These are phyloP conservation scores for Pseudorasbora parva DNA, from an alignment of 2,113 vertebrate genomes.

Conservation along the genomic window DNA sequence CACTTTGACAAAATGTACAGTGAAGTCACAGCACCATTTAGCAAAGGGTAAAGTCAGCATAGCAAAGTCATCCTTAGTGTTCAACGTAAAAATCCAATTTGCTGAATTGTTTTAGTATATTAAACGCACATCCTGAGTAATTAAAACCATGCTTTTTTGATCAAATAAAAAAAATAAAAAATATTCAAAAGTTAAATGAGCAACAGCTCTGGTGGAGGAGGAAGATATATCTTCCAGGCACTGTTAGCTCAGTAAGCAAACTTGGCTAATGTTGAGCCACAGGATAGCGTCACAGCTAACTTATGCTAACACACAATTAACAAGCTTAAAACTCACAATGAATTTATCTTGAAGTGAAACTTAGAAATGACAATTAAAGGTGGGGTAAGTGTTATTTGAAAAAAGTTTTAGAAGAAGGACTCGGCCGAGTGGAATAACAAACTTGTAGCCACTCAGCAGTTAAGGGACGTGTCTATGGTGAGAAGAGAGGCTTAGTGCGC, in stretches of 20 bases:
- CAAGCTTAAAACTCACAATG: slow-evolving; percentile 43
- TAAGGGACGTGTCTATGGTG: too few species aligned
- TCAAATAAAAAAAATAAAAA: too few species aligned
- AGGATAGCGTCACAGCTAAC: slow-evolving; percentile 67
- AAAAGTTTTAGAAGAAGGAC: too few species aligned
- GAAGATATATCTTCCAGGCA: slow-evolving; percentile 46
- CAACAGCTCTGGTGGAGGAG: neutral
- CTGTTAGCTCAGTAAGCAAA: slow-evolving; percentile 36
- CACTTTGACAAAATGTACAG: neutral
- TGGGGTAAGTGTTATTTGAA: too few species aligned
- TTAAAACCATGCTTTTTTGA: slow-evolving; percentile 47
- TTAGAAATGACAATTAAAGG: too few species aligned
- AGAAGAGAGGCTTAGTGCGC: too few species aligned
- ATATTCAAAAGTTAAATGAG: slow-evolving; percentile 16
- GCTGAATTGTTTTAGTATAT: slow-evolving; percentile 2
- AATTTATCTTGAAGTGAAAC: slow-evolving; percentile 3
- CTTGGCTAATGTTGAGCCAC: slow-evolving; percentile 52
- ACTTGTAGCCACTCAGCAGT: too few species aligned
- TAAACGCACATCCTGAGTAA: slow-evolving; percentile 28
- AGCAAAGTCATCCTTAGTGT: slow-evolving; percentile 1
- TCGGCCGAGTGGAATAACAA: too few species aligned
- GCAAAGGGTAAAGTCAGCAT: neutral
- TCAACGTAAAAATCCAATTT: too few species aligned
- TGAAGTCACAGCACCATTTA: neutral
- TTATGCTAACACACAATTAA: slow-evolving; percentile 68